These are phyloP conservation scores for Lateolabrax maculatus DNA, from an alignment of 2,797 vertebrate species.

Conservation along the genomic window DNA sequence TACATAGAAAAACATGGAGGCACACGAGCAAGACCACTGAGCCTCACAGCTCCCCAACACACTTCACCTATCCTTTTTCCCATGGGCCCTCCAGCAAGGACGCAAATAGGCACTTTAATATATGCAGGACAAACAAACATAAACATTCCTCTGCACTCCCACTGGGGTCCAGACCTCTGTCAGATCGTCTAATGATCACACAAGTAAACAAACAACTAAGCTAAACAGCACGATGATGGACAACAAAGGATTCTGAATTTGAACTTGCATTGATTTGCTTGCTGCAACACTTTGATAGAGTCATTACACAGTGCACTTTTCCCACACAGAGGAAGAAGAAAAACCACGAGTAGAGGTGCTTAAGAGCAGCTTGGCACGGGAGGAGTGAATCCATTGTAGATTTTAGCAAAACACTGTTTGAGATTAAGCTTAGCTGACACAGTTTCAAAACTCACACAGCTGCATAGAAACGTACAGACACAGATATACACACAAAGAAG, in stretches of 20 bases:
- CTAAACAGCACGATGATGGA: constrained; percentile 44
- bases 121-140: constrained; percentile 69
- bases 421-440: constrained; percentile 49
- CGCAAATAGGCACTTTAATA: constrained; percentile 71
- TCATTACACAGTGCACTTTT: not conserved
- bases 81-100: constrained; percentile 65
- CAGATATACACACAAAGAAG: constrained; percentile 7
- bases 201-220: constrained; percentile 45
- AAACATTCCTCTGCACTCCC: constrained; percentile 61
- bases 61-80: constrained; percentile 45
- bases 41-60: constrained; percentile 25
- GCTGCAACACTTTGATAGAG: constrained; percentile 41
- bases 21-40: constrained; percentile 21
- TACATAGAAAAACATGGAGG: not conserved
- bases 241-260: constrained; percentile 48
- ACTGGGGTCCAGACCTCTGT: constrained; percentile 66
- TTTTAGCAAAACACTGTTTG: constrained; percentile 36
- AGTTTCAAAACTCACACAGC: constrained; percentile 28
- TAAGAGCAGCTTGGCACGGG: constrained; percentile 35
- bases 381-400: constrained; percentile 35
- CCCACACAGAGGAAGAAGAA: constrained; percentile 22
- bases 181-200: constrained; percentile 70
- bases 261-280: constrained; percentile 53
- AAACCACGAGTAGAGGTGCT: constrained; percentile 16
- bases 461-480: constrained; percentile 8